A percentile compares a stretch with the other conserved stretches of the same genome.
Conservation (phyloP, 2,888 invertebrate genomes). For the Hermaeophaga mercurialis region DNA sequence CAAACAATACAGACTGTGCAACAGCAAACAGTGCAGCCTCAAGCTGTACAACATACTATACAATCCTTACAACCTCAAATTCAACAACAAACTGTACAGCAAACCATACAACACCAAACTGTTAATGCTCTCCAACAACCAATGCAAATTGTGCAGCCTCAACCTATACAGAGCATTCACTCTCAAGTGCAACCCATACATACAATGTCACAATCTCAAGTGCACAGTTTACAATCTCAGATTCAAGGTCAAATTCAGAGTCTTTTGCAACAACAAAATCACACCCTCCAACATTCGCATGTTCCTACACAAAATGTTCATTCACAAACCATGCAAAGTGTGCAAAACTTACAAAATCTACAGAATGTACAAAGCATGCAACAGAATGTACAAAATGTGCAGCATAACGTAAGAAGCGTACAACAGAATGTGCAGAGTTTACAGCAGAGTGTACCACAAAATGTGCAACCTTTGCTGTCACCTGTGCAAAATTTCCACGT, state of each 20-base stretch:
- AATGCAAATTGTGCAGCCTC: constrained; percentile 55
- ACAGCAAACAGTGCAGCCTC: constrained; percentile 56
- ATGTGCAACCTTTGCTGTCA: constrained; percentile 36
- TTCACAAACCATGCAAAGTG: constrained; percentile 35
- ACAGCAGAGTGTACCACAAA: constrained; percentile 31
- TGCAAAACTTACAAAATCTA: constrained; percentile 33
- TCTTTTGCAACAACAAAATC: constrained; percentile 45
- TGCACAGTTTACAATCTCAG: constrained; percentile 52
- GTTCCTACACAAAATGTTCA: constrained; percentile 42
- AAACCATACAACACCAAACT: constrained; percentile 53
- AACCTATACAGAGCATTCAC: constrained; percentile 52
- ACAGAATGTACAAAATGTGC: constrained; percentile 33
- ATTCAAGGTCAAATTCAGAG: constrained; percentile 49
- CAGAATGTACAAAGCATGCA: constrained; percentile 41
- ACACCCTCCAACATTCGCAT: constrained; percentile 43
- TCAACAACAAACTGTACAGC: constrained; percentile 55
- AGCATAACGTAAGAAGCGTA: constrained; percentile 30
- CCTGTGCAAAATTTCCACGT: constrained; percentile 36
- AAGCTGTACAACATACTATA: constrained; percentile 50
- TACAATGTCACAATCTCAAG: constrained; percentile 47
- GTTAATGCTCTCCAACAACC: constrained; percentile 51
- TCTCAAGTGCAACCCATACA: constrained; percentile 49
- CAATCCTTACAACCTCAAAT: constrained; percentile 54
- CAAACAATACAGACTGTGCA: constrained; percentile 57
- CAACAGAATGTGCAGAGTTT: constrained; percentile 30